phyloP scores from a whole-genome alignment of 2,888 invertebrate species.

The Drosophila robusta region DNA sequence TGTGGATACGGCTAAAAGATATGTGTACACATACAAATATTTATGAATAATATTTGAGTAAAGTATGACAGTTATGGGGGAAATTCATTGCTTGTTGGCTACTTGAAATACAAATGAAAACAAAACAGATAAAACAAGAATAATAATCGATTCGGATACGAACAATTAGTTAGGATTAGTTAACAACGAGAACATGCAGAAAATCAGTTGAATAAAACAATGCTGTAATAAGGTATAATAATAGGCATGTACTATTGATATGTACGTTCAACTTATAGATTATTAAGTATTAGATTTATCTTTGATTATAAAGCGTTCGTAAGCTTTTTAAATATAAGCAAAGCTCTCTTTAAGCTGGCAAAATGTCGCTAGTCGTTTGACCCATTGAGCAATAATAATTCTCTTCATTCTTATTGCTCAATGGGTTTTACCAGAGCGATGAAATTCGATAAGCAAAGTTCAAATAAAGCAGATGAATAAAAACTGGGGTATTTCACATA shows the following conservation, averaged over 20 bases:
- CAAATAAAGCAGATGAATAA: constrained; percentile 19
- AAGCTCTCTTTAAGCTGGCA: constrained; percentile 53
- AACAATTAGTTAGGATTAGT: constrained; percentile 14
- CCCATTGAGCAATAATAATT: not conserved
- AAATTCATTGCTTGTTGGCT: constrained; percentile 73
- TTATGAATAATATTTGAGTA: constrained; percentile 13
- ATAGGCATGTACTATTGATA: constrained; percentile 18
- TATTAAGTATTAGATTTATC: constrained; percentile 18
- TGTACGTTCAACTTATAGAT: constrained; percentile 22
- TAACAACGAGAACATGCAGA: constrained; percentile 38
- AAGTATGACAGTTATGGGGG: constrained; percentile 68
- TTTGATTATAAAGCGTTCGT: constrained; percentile 59
- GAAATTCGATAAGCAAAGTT: constrained; percentile 27
- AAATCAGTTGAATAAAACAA: constrained; percentile 3
- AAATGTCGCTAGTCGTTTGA: constrained; percentile 30
- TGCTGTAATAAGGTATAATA: constrained; percentile 2
- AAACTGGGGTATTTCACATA: constrained; percentile 25
- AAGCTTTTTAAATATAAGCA: constrained; percentile 71
- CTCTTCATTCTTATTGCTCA: too few relatives aligned
- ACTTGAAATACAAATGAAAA: constrained; percentile 23
- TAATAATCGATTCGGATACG: constrained; percentile 13
- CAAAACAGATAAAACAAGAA: constrained; percentile 7
- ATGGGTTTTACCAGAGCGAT: constrained; percentile 21
- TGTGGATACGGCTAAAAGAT: constrained; percentile 15
- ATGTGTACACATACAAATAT: constrained; percentile 18